Evolutionary conservation across 1,140 invertebrate genomes (phyloP), one percentile per base, ranked within the genome.

Genomic region (Polypedilum vanderplanki): DNA sequence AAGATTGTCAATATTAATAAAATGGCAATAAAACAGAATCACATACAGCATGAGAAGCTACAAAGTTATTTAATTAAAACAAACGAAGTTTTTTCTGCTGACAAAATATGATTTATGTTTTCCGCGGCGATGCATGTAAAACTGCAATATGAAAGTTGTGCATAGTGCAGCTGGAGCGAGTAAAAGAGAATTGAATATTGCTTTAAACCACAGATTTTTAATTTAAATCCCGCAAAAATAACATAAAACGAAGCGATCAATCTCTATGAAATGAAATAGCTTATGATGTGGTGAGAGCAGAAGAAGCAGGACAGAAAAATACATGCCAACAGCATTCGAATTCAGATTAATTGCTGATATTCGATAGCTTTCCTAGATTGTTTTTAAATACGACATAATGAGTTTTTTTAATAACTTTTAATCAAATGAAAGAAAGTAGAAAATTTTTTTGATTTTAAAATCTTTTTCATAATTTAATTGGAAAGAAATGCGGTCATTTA

Each of bases 21-120:
- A 33, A 33, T 5, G 24, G 46, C 46, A 57, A 57, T 57, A n/a
- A 57, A 57, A 33, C 24, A 33, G 24, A 57, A 57, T 15, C 46
- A 57, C 12, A 57, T 57, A 57, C 10, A 57, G 24, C n/a, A 57
- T 57, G 46, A n/a, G 46, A 57, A 57, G 46, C 46, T 57, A 57
- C 46, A 57, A n/a, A n/a, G 46, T 57, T 33, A 57, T 57, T 57
- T 57, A 57, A 57, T 57, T 57, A 57, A 57, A 33, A 33, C 24
- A 33, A 33, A 33, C 24, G 24, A 33, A 33, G 24, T 33, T 33
- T 33, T 33, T 33, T n/a, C n/a, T 22, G 18, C 65, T 70, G 65
- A 70, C 65, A 70, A 70, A 70, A 70, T 9, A 57, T 20, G 65
- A 70, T 70, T 70, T 70, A 70, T 70, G n/a, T 70, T 70, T 70